Conservation (phyloP, 2,113 vertebrate species). For the Sinocyclocheilus rhinocerous region DNA sequence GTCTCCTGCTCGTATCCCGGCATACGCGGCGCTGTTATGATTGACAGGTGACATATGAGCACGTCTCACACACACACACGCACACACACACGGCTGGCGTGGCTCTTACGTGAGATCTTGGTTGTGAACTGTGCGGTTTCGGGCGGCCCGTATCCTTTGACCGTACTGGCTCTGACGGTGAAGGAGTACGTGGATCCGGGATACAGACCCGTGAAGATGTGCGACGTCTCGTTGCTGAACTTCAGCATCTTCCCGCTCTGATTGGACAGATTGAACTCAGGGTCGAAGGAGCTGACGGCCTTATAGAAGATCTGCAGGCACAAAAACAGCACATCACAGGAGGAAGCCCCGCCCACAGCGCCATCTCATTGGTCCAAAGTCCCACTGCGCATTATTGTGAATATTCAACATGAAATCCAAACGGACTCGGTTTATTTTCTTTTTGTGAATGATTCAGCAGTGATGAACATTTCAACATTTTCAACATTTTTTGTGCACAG, state of each 20-base stretch:
- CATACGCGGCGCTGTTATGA: constrained; percentile 89
- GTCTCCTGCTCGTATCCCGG: constrained; percentile 92
- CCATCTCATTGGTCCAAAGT: background rate
- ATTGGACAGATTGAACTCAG: constrained; percentile 93
- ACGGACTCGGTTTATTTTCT: too few species aligned
- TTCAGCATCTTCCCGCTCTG: constrained; percentile 94
- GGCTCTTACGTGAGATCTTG: constrained; percentile 91
- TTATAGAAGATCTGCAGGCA: constrained; percentile 89
- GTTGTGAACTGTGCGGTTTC: constrained; percentile 92
- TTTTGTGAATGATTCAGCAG: background rate
- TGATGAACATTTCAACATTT: too few species aligned
- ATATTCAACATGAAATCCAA: background rate
- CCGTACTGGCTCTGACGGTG: constrained; percentile 91
- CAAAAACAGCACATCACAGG: background rate
- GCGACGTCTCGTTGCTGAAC: constrained; percentile 91
- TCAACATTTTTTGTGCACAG: background rate
- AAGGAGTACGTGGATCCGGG: constrained; percentile 98
- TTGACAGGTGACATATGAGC: constrained; percentile 1
- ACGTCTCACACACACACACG: too few species aligned
- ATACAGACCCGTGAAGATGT: constrained; percentile 86
- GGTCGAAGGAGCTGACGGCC: constrained; percentile 96
- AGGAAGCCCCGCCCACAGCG: background rate
- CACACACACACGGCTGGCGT: too few species aligned
- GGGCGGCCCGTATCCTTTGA: constrained; percentile 91
- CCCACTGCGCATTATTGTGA: background rate